Evolutionary conservation across 2,888 invertebrate genomes (phyloP), one percentile per base, ranked within the genome.

Genomic region (Latrodectus hesperus): DNA sequence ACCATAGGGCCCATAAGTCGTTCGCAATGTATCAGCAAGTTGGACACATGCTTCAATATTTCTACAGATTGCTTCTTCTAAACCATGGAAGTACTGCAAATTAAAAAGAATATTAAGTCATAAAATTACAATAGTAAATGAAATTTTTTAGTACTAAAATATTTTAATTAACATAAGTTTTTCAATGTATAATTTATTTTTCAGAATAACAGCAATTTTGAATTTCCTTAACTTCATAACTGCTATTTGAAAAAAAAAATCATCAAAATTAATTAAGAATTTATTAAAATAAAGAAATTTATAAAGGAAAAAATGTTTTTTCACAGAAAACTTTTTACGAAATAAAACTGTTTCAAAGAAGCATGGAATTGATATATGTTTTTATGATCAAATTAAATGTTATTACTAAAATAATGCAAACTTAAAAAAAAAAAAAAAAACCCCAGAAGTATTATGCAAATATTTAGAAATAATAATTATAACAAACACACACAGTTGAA

Each of bases 1-100:
- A 90, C 99, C 99, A 93, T 98, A 98, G 11, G 99, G 99, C 0
- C 99, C 99, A 93, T 98, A 99, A 1, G 99, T 97, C 38, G 99
- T 97, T 90, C 96, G 95, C 49, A 99, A 96, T 89, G 98, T 98
- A 91, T 96, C 96, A 2, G 98, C 95, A 91, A 99, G 97, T 92
- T 99, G 97, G 92, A 97, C 97, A 93, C 99, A 99, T 26, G 99
- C 99, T 90, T 94, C 95, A 90, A 99, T 99, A 92, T 99, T 99
- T 87, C 99, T 94, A 91, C 92, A 95, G 0, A 99, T 98, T 9
- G 99, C 98, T 94, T 99, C 99, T 93, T 99, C 99, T 72, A 99
- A 93, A 55, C 99, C 99, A 91, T 96, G 96, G 92, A 95, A 95
- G 92, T 95, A 94, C 95, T 95, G 92, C 67, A 92, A 91, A 83